Conservation (phyloP, 2,113 vertebrate species). For the Peromyscus leucopus region DNA sequence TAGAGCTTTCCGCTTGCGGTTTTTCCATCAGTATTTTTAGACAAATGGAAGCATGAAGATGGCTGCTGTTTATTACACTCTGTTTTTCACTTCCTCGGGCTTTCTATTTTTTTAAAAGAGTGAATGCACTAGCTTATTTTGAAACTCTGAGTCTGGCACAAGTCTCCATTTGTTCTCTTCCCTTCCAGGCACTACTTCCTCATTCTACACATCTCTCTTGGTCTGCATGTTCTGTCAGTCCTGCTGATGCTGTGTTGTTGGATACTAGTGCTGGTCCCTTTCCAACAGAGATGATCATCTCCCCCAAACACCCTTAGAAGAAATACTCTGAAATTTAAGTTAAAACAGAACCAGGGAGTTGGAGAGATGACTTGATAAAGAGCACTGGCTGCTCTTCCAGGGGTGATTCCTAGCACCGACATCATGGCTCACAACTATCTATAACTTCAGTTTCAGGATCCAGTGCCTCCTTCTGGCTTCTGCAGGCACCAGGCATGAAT, state of each 20-base stretch:
- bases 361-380: too few species aligned
- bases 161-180: background rate
- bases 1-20: background rate
- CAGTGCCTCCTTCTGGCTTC: too few species aligned
- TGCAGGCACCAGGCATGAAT: too few species aligned
- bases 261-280: too few species aligned
- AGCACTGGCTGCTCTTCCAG: too few species aligned
- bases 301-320: background rate
- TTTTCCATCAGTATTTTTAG: background rate
- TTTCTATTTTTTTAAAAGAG: background rate
- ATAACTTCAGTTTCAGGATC: too few species aligned
- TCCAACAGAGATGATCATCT: background rate
- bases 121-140: background rate
- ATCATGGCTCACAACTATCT: too few species aligned
- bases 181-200: background rate
- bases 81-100: background rate
- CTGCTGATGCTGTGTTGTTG: background rate
- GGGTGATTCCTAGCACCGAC: too few species aligned
- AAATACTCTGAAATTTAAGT: too few species aligned
- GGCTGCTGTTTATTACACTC: background rate
- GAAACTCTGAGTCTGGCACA: background rate
- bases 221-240: background rate
- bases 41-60: conserved; percentile 4
- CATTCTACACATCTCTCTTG: background rate
- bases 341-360: too few species aligned